A percentile compares a stretch with the other conserved stretches of the same genome.
phyloP scores from a whole-genome alignment of 2,888 invertebrate genomes.

The Yponomeuta plumbellus region DNA sequence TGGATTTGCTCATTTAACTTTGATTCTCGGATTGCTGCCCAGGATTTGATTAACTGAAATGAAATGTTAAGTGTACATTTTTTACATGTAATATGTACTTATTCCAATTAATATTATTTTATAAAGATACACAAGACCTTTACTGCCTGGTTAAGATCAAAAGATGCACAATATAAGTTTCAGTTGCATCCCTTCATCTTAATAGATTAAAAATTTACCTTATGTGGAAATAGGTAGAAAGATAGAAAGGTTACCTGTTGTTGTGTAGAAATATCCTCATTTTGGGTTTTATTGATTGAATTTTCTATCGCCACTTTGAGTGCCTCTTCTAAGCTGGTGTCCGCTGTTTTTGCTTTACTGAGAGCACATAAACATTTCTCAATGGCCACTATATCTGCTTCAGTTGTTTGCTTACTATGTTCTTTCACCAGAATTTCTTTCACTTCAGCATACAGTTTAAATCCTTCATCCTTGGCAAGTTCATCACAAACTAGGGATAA shows the following conservation, averaged over 20 bases:
- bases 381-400: constrained; percentile 37
- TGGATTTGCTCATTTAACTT: constrained; percentile 77
- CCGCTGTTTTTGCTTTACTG: constrained; percentile 29
- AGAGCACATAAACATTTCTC: constrained; percentile 42
- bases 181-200: no score
- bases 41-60: constrained; percentile 72
- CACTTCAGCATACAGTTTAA: constrained; percentile 51
- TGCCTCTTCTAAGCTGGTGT: constrained; percentile 55
- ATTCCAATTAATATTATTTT: background rate
- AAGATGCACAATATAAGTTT: background rate
- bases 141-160: background rate
- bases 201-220: no score
- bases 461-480: constrained; percentile 34
- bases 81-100: background rate
- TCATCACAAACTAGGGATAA: constrained; percentile 38
- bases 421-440: constrained; percentile 44
- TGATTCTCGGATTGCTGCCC: constrained; percentile 75
- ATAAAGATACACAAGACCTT: constrained; percentile 1
- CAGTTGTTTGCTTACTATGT: constrained; percentile 24
- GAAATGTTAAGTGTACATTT: constrained; percentile 18
- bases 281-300: constrained; percentile 72
- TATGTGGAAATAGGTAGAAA: background rate
- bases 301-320: constrained; percentile 71
- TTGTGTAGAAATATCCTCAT: constrained; percentile 77
- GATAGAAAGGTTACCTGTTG: constrained; percentile 47